phyloP scores from a whole-genome alignment of 2,113 vertebrate genomes.

The Mus musculus region GRCm39 chr3:146276001-146276500 shows the following conservation, averaged over 20 bases:
- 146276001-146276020: constrained; percentile 32
- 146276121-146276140: not conserved
- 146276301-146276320: not conserved
- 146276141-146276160: constrained; percentile 14
- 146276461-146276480: not conserved
- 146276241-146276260: not conserved
- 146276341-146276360: not conserved
- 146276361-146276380: constrained; percentile 26
- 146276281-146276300: constrained; percentile 16
- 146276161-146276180: not conserved
- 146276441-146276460: constrained; percentile 10
- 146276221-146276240: not conserved
- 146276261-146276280: not conserved
- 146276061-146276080: not conserved
- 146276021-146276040: constrained; percentile 65
- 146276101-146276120: constrained; percentile 9
- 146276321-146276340: constrained; percentile 26
- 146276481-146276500: constrained; percentile 23
- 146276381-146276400: constrained; percentile 60
- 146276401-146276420: not conserved
- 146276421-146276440: not conserved
- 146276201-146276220: not conserved
- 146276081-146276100: constrained; percentile 71
- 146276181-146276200: not conserved
- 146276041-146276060: constrained; percentile 69